phyloP scores from a whole-genome alignment of 2,113 vertebrate species.

The Oxyura jamaicensis region DNA sequence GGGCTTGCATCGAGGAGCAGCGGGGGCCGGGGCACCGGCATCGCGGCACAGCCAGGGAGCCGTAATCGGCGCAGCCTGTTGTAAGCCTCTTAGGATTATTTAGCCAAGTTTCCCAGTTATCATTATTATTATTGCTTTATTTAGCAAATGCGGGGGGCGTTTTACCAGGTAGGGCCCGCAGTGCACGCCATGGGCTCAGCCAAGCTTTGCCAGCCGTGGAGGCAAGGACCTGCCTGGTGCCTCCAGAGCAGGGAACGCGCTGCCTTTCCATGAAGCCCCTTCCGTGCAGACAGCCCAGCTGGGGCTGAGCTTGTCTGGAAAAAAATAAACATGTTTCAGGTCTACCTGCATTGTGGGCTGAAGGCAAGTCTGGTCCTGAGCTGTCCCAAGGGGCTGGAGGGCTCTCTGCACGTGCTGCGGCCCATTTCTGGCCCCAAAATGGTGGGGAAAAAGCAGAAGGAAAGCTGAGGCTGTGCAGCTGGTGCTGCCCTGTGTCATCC shows the following conservation, averaged over 20 bases:
- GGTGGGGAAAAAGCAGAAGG: not conserved
- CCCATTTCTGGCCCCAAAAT: not conserved
- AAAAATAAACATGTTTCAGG: not conserved
- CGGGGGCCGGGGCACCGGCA: not conserved
- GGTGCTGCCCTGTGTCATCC: not conserved
- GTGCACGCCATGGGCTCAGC: not conserved
- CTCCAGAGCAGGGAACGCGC: not conserved
- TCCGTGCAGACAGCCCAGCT: not conserved
- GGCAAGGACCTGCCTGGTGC: not conserved
- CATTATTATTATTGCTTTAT: slow-evolving; percentile 13
- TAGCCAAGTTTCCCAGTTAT: slow-evolving; percentile 32
- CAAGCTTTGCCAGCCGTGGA: not conserved
- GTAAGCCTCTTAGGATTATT: slow-evolving; percentile 64
- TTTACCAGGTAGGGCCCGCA: not conserved
- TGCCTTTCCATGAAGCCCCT: slow-evolving; percentile 37
- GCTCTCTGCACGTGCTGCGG: not conserved
- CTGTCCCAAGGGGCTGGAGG: not conserved
- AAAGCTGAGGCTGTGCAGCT: not conserved
- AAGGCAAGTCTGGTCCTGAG: not conserved
- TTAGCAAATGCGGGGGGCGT: not conserved
- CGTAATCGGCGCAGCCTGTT: not conserved
- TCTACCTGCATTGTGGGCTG: not conserved
- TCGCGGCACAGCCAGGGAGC: not conserved
- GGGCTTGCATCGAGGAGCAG: not conserved
- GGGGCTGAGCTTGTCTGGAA: not conserved